Conservation (phyloP, 2,888 invertebrate species). For the Polia nebulosa region DNA sequence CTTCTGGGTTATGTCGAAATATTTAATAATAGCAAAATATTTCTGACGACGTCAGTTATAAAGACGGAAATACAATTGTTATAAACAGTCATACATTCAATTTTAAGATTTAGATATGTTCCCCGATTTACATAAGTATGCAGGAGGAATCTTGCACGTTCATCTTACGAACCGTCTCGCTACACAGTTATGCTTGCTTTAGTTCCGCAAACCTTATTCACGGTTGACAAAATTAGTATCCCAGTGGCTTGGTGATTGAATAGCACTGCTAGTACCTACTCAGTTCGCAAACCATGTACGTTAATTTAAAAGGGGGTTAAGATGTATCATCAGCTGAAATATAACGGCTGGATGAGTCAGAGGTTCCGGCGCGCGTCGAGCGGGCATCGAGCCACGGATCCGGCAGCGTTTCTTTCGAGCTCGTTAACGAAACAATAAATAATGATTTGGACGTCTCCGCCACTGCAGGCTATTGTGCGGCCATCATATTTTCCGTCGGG, state of each 20-base stretch:
- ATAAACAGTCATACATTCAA: slow-evolving; percentile 11
- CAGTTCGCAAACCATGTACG: slow-evolving; percentile 26
- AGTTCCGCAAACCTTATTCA: slow-evolving; percentile 46
- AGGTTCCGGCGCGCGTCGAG: slow-evolving; percentile 66
- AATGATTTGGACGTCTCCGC: slow-evolving; percentile 86
- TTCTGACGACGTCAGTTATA: too few relatives aligned
- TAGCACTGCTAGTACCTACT: slow-evolving; percentile 12
- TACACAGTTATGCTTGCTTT: slow-evolving; percentile 40
- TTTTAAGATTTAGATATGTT: slow-evolving; percentile 34
- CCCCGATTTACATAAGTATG: slow-evolving; percentile 45
- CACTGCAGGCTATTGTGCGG: slow-evolving; percentile 82
- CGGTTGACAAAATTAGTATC: slow-evolving; percentile 50
- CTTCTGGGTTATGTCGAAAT: background rate
- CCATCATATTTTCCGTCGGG: slow-evolving; percentile 81
- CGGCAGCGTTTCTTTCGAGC: slow-evolving; percentile 81
- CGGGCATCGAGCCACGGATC: slow-evolving; percentile 76
- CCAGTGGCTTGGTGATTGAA: slow-evolving; percentile 33
- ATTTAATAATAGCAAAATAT: too few relatives aligned
- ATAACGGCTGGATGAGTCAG: slow-evolving; percentile 74
- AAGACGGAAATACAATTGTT: background rate
- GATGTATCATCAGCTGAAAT: slow-evolving; percentile 70
- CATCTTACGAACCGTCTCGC: slow-evolving; percentile 21
- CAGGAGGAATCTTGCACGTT: slow-evolving; percentile 35
- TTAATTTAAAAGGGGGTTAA: slow-evolving; percentile 65
- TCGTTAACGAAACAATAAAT: slow-evolving; percentile 89